Base-by-base conservation (phyloP, 2,797 vertebrate genomes). In the Psittacula derbiana region DNA sequence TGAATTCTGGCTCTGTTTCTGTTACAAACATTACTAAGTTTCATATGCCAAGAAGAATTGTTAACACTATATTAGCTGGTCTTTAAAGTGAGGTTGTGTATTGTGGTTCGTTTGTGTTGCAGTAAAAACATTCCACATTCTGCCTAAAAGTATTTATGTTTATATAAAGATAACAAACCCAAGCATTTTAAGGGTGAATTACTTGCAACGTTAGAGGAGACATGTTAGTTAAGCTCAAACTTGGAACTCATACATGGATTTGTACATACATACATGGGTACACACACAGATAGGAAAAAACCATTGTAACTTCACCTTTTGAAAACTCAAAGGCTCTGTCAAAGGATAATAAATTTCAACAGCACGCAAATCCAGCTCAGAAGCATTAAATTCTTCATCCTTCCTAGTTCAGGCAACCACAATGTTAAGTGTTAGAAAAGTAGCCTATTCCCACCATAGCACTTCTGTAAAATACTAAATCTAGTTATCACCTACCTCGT, bases 1-100 rank as follows among this genome's bases (percentile, higher is more conserved):
- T 65, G n/a, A 74, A 71, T 93, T 80, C 58, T 72, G 46, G 52
- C 11, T 82, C 40, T 69, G 11, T 53, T 91, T 67, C 46, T 41
- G 60, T 12, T 66, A 47, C 30, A 50, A 53, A 41, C 3, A 28
- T 57, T 53, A 21, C 8, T 24, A 43, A 36, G 46, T 12, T 80
- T 50, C 13, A 36, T 71, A 64, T 67, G 71, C 16, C 46, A 80
- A 85, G 23, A 71, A 27, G 30, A 91, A 38, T 33, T 47, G 19
- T 58, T 86, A 82, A 62, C n/a, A 15, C 14, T 66, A 0, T 27
- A 49, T 76, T 41, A 71, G 52, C 33, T 43, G 11, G 8, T 46
- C n/a, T 40, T 75, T 73, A 80, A 84, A 73, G 16, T 30, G 55
- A 79, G 12, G 14, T 41, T 46, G 24, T 25, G 3, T 49, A 6